Conservation (phyloP, 92 coral and sea anemone species). For the Paramuricea clavata region DNA sequence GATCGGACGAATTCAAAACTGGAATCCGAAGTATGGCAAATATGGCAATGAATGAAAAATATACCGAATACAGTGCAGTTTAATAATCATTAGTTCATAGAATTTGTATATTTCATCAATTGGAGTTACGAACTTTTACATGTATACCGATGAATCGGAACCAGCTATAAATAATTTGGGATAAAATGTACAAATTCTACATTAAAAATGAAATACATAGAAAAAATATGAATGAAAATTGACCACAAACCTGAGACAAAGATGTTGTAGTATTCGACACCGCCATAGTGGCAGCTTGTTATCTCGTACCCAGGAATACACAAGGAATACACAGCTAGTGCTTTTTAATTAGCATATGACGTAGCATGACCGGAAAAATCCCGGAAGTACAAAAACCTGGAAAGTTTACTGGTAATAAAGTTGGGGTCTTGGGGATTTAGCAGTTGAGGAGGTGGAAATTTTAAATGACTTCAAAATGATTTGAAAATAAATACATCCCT, state of each 20-base stretch:
- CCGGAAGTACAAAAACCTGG: too few relatives aligned
- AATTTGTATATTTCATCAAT: background rate
- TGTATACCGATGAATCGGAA: background rate
- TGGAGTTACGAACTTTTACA: background rate
- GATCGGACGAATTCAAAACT: background rate
- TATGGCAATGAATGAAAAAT: background rate
- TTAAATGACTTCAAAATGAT: too few relatives aligned
- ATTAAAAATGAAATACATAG: background rate
- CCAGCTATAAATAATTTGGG: background rate
- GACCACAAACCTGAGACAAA: slow-evolving; percentile 79
- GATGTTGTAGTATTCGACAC: slow-evolving; percentile 84
- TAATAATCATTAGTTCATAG: background rate
- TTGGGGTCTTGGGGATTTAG: too few relatives aligned
- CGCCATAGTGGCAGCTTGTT: slow-evolving; percentile 73
- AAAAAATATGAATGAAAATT: background rate
- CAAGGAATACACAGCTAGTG: background rate
- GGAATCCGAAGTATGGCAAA: background rate
- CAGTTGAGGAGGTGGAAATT: too few relatives aligned
- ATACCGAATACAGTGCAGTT: background rate
- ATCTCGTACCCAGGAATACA: background rate
- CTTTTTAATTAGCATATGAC: too few relatives aligned
- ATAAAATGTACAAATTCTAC: background rate
- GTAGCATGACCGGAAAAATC: too few relatives aligned
- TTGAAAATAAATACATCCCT: too few relatives aligned
- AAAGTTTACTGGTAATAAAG: too few relatives aligned